Conservation (phyloP, 2,888 invertebrate species). For the Ectemnius cavifrons region DNA sequence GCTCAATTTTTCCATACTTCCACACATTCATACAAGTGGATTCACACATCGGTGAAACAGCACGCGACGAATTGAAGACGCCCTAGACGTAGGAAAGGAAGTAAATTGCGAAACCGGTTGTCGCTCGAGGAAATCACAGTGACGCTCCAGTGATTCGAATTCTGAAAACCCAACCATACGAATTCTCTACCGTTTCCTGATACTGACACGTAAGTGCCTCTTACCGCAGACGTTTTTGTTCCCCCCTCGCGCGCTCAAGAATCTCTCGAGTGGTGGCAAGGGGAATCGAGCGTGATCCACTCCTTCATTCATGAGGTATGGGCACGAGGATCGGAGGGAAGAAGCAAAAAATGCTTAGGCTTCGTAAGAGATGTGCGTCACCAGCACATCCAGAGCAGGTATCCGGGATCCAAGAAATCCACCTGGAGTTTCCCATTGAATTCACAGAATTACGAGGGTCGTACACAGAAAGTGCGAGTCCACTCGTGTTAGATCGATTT, state of each 20-base stretch:
- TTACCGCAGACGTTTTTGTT: not conserved
- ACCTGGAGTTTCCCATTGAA: not conserved
- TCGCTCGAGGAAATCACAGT: constrained; percentile 47
- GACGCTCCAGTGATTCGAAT: constrained; percentile 41
- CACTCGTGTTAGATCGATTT: not conserved
- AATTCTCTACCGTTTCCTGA: constrained; percentile 16
- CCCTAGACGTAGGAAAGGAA: constrained; percentile 35
- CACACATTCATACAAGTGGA: not conserved
- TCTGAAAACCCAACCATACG: constrained; percentile 23
- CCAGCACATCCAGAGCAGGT: not conserved
- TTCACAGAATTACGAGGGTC: not conserved
- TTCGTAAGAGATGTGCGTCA: not conserved
- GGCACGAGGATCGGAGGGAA: not conserved
- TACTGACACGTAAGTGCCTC: not conserved
- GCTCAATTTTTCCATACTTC: too few species aligned
- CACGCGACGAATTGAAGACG: not conserved
- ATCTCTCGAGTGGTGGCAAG: not conserved
- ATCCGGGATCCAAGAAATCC: not conserved
- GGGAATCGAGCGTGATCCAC: not conserved
- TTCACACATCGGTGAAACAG: not conserved
- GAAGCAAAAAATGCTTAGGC: not conserved
- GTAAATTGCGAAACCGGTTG: constrained; percentile 38
- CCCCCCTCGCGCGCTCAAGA: too few species aligned
- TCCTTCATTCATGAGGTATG: not conserved
- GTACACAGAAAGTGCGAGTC: not conserved